These are phyloP conservation scores for Sturnira hondurensis DNA, from an alignment of 2,113 vertebrate species.

Conservation along the genomic window DNA sequence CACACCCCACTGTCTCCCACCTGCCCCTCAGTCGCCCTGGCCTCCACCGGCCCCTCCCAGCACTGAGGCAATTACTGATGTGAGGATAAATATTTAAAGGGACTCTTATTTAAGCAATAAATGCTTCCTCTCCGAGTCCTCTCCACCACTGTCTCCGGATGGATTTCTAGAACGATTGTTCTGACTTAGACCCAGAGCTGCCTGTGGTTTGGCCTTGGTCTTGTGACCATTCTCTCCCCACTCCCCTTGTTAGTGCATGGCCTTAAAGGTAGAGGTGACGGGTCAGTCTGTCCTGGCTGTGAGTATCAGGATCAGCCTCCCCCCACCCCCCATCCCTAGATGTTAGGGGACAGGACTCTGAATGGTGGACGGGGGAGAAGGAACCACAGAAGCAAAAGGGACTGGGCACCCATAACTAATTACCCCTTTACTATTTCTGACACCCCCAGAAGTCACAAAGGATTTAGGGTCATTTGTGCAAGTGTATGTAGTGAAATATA, in stretches of 20 bases:
- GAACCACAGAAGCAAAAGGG: background rate
- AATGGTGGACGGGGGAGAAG: background rate
- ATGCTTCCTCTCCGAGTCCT: background rate
- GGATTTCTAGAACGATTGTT: background rate
- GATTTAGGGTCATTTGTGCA: background rate
- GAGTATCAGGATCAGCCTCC: background rate
- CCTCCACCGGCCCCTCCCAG: background rate
- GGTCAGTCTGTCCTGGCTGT: background rate
- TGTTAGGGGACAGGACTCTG: background rate
- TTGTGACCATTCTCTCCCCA: background rate
- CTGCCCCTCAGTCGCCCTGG: background rate
- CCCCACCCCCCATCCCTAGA: background rate
- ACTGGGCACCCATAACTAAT: background rate
- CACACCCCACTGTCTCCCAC: background rate
- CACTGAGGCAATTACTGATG: background rate
- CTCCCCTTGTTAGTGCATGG: background rate
- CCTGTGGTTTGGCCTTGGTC: background rate
- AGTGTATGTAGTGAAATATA: background rate
- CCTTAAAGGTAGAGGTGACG: background rate
- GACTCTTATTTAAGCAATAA: background rate
- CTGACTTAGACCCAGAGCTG: background rate
- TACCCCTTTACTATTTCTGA: background rate
- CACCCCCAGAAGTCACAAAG: background rate
- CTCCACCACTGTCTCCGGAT: background rate
- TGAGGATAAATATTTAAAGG: constrained; percentile 37